These are phyloP conservation scores for Diogma glabrata DNA, from an alignment of 2,888 invertebrate genomes.

Conservation along the genomic window DNA sequence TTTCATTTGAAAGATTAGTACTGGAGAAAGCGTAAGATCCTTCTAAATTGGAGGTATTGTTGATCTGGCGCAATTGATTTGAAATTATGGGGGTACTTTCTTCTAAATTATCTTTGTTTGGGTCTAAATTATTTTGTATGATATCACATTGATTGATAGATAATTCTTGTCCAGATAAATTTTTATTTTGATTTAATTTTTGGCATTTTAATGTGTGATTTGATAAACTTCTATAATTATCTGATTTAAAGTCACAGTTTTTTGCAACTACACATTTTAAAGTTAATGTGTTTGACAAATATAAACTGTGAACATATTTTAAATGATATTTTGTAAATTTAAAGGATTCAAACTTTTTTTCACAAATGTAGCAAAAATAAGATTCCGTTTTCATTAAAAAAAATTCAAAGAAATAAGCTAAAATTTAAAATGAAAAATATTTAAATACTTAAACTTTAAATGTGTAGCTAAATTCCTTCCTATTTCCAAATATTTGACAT, in stretches of 20 bases:
- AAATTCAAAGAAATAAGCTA: not conserved
- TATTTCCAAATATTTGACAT: too few relatives aligned
- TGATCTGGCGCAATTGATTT: not conserved
- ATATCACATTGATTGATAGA: too few relatives aligned
- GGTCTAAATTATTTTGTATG: too few relatives aligned
- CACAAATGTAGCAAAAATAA: not conserved
- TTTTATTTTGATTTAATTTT: not conserved
- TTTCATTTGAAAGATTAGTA: too few relatives aligned
- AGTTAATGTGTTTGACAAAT: not conserved
- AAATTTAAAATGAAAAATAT: not conserved
- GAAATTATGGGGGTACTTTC: not conserved
- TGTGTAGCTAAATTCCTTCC: not conserved
- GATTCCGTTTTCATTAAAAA: not conserved
- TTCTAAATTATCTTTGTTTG: not conserved
- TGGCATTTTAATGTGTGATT: not conserved
- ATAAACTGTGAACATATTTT: not conserved
- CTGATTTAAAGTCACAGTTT: not conserved
- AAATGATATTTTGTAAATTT: too few relatives aligned
- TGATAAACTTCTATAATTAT: not conserved
- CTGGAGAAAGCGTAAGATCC: not conserved
- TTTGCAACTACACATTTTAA: conserved; percentile 3
- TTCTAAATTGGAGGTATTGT: not conserved
- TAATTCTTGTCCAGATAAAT: not conserved
- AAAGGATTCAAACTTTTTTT: not conserved
- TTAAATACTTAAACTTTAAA: not conserved